Evolutionary conservation across 1,140 invertebrate genomes (phyloP).

Genomic region (Pseudomyrmex dendroicus): DNA sequence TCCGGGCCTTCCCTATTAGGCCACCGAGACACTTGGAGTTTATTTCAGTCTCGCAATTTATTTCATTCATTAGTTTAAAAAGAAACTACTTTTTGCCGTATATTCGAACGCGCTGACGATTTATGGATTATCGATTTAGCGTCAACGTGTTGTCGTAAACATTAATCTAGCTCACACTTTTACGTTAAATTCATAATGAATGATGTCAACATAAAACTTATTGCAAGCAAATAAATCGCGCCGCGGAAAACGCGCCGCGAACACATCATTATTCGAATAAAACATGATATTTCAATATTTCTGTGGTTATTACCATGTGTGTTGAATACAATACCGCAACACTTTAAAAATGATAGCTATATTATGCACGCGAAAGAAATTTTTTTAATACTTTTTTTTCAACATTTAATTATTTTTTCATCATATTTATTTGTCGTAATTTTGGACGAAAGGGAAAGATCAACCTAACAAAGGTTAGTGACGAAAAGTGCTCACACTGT

Average conservation of each 20-base stretch:
- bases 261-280: background rate
- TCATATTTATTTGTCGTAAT: background rate
- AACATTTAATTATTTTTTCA: no score
- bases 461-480: slow-evolving; percentile 13
- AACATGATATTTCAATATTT: slow-evolving; percentile 1
- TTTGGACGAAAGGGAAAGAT: slow-evolving; percentile 1
- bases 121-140: slow-evolving; percentile 19
- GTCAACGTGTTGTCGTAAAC: background rate
- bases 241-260: background rate
- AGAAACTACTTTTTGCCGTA: background rate
- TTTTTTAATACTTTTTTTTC: background rate
- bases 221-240: background rate
- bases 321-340: background rate
- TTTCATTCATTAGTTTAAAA: no score
- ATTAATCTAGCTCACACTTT: slow-evolving; percentile 14
- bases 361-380: background rate
- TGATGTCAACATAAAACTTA: background rate
- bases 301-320: background rate
- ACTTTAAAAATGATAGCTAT: background rate
- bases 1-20: no score
- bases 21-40: no score
- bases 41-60: no score
- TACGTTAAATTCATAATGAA: background rate
- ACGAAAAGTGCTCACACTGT: slow-evolving; percentile 31
- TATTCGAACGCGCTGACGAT: background rate